phyloP scores from a whole-genome alignment of 2,113 vertebrate species.

The Phaethornis superciliosus region DNA sequence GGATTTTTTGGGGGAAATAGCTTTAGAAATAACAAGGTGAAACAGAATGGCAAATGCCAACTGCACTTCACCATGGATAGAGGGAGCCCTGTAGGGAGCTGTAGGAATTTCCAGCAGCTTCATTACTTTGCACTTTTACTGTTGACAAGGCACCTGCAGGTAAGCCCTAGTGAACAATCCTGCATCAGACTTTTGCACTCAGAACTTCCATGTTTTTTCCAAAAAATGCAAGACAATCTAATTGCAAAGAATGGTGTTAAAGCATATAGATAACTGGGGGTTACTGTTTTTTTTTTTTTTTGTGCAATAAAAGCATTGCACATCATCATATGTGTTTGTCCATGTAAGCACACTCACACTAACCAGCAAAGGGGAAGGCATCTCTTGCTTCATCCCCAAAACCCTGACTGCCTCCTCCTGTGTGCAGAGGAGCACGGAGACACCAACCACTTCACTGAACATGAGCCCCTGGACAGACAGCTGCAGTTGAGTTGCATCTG shows the following conservation, averaged over 20 bases:
- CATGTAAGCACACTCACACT: fast-evolving
- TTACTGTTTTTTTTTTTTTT: fast-evolving
- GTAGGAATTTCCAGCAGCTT: background rate
- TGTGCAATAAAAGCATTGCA: background rate
- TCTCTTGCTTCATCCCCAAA: background rate
- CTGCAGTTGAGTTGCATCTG: background rate
- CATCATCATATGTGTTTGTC: background rate
- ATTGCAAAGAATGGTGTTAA: background rate
- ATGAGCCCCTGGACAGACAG: background rate
- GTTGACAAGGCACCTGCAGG: background rate
- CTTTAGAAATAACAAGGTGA: background rate
- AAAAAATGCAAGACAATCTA: background rate
- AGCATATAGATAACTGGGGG: background rate
- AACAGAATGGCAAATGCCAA: fast-evolving
- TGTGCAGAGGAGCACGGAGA: background rate
- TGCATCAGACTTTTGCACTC: background rate
- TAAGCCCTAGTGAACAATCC: background rate
- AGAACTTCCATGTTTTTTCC: background rate
- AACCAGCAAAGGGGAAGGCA: background rate
- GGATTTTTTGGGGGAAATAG: background rate
- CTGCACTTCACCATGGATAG: background rate
- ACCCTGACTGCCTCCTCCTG: background rate
- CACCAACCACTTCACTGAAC: background rate
- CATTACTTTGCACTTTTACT: background rate
- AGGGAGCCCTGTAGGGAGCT: background rate